phyloP scores from a whole-genome alignment of 2,797 vertebrate species.

The Bufotes viridis region DNA sequence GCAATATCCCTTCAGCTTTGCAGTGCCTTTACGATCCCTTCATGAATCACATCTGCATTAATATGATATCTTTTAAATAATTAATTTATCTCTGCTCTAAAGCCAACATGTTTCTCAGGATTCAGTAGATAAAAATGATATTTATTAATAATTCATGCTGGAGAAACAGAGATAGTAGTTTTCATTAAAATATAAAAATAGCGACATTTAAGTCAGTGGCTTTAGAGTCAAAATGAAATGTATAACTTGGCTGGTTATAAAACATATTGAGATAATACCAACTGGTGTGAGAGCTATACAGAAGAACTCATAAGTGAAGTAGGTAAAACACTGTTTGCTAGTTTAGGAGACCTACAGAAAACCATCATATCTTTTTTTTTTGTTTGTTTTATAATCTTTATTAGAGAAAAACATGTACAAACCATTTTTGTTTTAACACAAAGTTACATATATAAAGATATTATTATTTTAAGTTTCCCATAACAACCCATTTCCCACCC shows the following conservation, averaged over 20 bases:
- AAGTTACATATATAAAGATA: no score
- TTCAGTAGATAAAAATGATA: conserved; percentile 29
- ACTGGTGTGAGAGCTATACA: not conserved
- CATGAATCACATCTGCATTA: conserved; percentile 49
- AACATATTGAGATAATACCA: not conserved
- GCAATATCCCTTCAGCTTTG: not conserved
- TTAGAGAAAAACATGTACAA: no score
- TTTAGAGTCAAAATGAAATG: not conserved
- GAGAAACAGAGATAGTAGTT: conserved; percentile 6
- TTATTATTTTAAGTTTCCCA: no score
- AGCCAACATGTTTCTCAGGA: conserved; percentile 16
- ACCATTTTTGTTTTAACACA: no score
- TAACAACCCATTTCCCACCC: no score
- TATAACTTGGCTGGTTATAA: not conserved
- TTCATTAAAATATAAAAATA: conserved; percentile 51
- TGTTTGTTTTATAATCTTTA: no score
- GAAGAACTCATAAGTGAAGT: not conserved
- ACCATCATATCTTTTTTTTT: no score
- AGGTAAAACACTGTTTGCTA: not conserved
- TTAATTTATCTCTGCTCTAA: conserved; percentile 42
- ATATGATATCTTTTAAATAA: conserved; percentile 35
- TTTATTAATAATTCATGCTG: conserved; percentile 44
- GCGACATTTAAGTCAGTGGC: conserved; percentile 1
- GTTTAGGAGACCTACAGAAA: not conserved
- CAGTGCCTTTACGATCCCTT: conserved; percentile 37